Base-by-base conservation (phyloP, 2,113 vertebrate species). In the Chaetodon auriga region DNA sequence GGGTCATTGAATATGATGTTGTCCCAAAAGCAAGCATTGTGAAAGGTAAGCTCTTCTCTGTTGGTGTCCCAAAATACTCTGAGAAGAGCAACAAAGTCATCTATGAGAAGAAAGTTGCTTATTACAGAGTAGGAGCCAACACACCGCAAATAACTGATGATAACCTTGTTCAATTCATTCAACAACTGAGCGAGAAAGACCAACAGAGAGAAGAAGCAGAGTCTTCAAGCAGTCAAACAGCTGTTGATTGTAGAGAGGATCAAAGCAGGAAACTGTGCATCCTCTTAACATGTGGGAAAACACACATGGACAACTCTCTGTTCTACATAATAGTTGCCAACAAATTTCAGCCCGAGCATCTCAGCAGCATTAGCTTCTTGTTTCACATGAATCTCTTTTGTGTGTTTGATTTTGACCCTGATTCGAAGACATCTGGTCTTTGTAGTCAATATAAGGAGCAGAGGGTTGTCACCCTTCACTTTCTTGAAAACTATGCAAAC, bases 351-450 rank as follows among this genome's bases (percentile, higher is more conserved):
- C 74, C 89, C 0, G 78, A 90, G 0, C 25, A 95, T 75, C 85
- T 95, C 13, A 87, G 90, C 7, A 49, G 5, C 15, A 86, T 95
- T 10, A 78, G 77, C 69, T 96, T 96, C 64, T 84, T 96, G 78
- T 73, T 91, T 84, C 57, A 84, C 74, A 81, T 96, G 83, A 96
- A 95, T 0, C 53, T 95, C 0, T 95, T 96, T 55, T 96, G 95
- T 9, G 94, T 95, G 48, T 96, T 96, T 85, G 96, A 96, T 76
- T 96, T 96, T 58, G 96, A 96, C 65, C 92, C 94, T 35, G 72
- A 95, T 81, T 96, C 96, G 19, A 91, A 86, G 0, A 46, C 70
- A 21, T 93, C 92, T 25, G 96, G 95, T 41, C 6, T 96, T n/a
- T 94, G 87, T 10, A 78, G 82, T 0, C 84, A 0, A 70, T 95